phyloP scores from a whole-genome alignment of 2,888 invertebrate species.

The Hyalella azteca region DNA sequence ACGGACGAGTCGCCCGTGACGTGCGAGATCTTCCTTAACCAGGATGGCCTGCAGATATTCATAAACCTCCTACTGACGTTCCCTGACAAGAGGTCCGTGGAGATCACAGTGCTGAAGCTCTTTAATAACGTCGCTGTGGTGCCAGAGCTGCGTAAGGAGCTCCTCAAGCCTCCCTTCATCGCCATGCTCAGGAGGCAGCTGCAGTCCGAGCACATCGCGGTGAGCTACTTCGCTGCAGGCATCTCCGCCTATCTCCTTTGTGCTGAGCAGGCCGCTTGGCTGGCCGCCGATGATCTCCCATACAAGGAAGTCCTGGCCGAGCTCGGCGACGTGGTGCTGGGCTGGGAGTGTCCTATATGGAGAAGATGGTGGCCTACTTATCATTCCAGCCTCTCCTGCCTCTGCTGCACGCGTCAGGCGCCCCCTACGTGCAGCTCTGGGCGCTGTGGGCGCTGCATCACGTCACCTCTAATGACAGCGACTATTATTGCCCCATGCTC shows the following conservation, averaged over 20 bases:
- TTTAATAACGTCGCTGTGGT: conserved; percentile 81
- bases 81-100: conserved; percentile 66
- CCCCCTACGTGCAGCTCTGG: conserved; percentile 75
- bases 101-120: conserved; percentile 76
- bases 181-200: conserved; percentile 67
- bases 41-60: conserved; percentile 73
- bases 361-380: conserved; percentile 77
- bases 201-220: conserved; percentile 72
- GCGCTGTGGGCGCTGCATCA: conserved; percentile 81
- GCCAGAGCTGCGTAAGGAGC: conserved; percentile 66
- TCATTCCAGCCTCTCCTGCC: conserved; percentile 77
- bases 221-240: conserved; percentile 76
- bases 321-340: conserved; percentile 68
- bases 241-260: conserved; percentile 74
- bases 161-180: conserved; percentile 69
- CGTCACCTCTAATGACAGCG: conserved; percentile 76
- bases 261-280: conserved; percentile 69
- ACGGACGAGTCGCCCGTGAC: conserved; percentile 75
- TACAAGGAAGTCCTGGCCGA: conserved; percentile 65
- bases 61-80: conserved; percentile 71
- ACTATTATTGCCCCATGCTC: conserved; percentile 73
- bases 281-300: conserved; percentile 60
- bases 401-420: conserved; percentile 68
- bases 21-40: conserved; percentile 72
- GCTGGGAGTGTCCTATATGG: conserved; percentile 74